Conservation (phyloP, 2,113 vertebrate genomes). For the Fulmarus glacialis region DNA sequence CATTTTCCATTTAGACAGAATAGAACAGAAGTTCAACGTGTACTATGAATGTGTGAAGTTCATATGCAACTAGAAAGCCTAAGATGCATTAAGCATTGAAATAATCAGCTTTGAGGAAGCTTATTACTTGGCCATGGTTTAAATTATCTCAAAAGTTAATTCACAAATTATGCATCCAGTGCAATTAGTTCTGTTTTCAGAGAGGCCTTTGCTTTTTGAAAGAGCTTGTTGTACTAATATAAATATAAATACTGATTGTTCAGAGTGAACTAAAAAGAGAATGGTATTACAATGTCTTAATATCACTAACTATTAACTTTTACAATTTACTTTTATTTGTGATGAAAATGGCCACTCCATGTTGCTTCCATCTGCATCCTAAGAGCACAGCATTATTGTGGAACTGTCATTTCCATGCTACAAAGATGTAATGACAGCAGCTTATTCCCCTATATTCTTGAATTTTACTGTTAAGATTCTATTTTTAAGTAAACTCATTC, state of each 20-base stretch:
- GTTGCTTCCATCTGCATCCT: neutral
- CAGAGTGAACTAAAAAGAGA: neutral
- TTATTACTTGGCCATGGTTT: neutral
- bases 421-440: neutral
- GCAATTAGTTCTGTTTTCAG: neutral
- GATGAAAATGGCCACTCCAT: neutral
- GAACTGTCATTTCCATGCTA: neutral
- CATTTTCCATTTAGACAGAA: neutral
- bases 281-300: neutral
- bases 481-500: neutral
- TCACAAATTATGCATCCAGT: neutral
- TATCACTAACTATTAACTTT: neutral
- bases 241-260: neutral
- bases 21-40: neutral
- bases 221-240: neutral
- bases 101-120: neutral
- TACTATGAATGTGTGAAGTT: slow-evolving; percentile 19
- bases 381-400: neutral
- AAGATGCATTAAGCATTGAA: neutral
- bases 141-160: neutral
- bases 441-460: neutral
- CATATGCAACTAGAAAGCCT: neutral
- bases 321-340: neutral
- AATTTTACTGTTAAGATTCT: neutral
- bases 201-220: neutral